A percentile compares a stretch with the other conserved stretches of the same genome.
phyloP scores from a whole-genome alignment of 2,888 invertebrate species.

The Spilosoma lubricipeda region DNA sequence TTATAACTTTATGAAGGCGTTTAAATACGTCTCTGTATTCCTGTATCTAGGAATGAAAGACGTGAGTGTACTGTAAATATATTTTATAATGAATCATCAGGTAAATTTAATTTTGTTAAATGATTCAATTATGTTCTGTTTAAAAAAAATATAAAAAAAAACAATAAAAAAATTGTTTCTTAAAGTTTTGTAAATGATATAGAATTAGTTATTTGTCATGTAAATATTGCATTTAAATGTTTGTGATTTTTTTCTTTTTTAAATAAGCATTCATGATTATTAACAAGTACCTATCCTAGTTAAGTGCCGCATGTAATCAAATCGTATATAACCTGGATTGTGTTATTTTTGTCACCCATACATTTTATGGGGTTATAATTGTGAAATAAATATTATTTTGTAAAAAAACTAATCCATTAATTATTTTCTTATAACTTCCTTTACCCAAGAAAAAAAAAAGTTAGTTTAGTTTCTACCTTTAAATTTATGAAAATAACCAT shows the following conservation, averaged over 20 bases:
- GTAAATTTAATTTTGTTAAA: conserved; percentile 66
- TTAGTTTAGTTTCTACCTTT: neutral
- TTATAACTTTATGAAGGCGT: conserved; percentile 46
- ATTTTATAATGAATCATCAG: conserved; percentile 46
- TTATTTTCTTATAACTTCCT: conserved; percentile 29
- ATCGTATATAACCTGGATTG: conserved; percentile 73
- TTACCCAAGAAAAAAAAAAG: neutral
- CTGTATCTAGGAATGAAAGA: neutral
- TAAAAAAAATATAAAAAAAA: conserved; percentile 62
- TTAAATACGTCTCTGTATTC: neutral
- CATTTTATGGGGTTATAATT: conserved; percentile 64
- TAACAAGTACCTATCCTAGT: conserved; percentile 63
- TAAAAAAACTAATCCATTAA: conserved; percentile 53
- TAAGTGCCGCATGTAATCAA: conserved; percentile 78
- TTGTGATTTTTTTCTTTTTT: conserved; percentile 75
- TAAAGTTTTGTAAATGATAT: conserved; percentile 66
- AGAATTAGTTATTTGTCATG: conserved; percentile 65
- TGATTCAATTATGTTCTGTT: conserved; percentile 66
- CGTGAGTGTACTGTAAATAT: conserved; percentile 61
- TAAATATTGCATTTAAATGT: conserved; percentile 84
- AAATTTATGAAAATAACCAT: neutral
- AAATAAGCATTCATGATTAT: conserved; percentile 58
- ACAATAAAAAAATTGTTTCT: conserved; percentile 56
- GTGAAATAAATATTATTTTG: conserved; percentile 81
- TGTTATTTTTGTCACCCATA: conserved; percentile 68